A percentile compares a stretch with the other conserved stretches of the same genome.
These are phyloP conservation scores for Agrotis exclamationis DNA, from an alignment of 2,888 invertebrate species.

Conservation along the genomic window DNA sequence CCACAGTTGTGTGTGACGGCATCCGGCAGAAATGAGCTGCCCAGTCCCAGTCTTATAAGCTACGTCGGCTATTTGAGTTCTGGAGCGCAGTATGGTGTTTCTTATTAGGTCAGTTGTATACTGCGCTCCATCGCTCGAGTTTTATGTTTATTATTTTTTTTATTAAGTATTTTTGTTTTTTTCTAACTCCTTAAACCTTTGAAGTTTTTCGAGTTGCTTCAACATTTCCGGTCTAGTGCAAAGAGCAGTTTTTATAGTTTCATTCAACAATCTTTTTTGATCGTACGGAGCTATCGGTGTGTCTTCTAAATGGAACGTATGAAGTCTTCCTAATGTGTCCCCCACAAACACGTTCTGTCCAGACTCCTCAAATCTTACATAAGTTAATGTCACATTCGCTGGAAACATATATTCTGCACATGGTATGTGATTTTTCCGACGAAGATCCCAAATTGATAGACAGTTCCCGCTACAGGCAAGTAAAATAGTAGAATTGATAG, in stretches of 20 bases:
- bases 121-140: too few species aligned
- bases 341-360: slow-evolving; percentile 94
- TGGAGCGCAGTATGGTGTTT: too few species aligned
- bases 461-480: slow-evolving; percentile 92
- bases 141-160: too few species aligned
- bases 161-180: not conserved
- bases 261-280: slow-evolving; percentile 92
- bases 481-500: slow-evolving; percentile 94
- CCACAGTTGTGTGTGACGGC: too few species aligned
- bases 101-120: too few species aligned
- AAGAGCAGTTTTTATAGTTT: slow-evolving; percentile 92
- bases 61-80: too few species aligned
- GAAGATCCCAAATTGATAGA: slow-evolving; percentile 95
- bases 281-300: slow-evolving; percentile 94
- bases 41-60: too few species aligned
- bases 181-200: slow-evolving; percentile 71
- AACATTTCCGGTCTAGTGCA: slow-evolving; percentile 92
- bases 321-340: slow-evolving; percentile 92
- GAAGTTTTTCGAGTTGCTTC: slow-evolving; percentile 92
- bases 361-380: slow-evolving; percentile 92
- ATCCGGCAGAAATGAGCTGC: too few species aligned
- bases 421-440: slow-evolving; percentile 93
- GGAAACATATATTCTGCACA: slow-evolving; percentile 91
- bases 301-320: slow-evolving; percentile 93
- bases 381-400: slow-evolving; percentile 84